A percentile compares a stretch with the other conserved stretches of the same genome.
phyloP scores from a whole-genome alignment of 92 coral and sea anemone species.

The Plumapathes pennacea region DNA sequence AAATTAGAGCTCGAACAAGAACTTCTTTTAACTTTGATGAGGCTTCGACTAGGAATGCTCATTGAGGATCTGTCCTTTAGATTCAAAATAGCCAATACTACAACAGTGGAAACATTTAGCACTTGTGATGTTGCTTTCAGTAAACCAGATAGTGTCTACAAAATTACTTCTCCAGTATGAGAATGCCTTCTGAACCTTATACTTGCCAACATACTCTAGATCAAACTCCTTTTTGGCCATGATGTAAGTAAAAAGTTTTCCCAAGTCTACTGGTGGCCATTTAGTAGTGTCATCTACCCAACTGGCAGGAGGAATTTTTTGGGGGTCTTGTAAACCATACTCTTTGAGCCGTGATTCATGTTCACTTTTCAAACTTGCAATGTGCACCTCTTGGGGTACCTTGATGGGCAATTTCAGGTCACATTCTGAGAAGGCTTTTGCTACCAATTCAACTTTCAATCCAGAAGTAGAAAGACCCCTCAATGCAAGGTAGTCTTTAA shows the following conservation, averaged over 20 bases:
- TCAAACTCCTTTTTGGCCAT: conserved; percentile 8
- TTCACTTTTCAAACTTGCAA: too few relatives aligned
- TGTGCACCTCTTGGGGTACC: too few relatives aligned
- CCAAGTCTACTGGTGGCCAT: conserved; percentile 22
- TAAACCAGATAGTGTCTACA: conserved; percentile 27
- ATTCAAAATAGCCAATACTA: conserved; percentile 8
- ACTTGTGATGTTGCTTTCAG: background rate
- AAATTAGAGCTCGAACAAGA: conserved; percentile 41
- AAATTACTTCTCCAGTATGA: conserved; percentile 21
- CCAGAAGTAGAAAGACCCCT: too few relatives aligned
- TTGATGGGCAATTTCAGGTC: too few relatives aligned
- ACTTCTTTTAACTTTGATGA: conserved; percentile 31
- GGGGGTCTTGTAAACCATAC: too few relatives aligned
- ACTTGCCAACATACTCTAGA: conserved; percentile 23
- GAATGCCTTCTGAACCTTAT: conserved; percentile 21
- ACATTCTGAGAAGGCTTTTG: too few relatives aligned
- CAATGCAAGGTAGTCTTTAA: too few relatives aligned
- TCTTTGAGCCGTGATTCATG: too few relatives aligned
- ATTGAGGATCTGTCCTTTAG: conserved; percentile 4
- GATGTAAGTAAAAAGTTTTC: conserved; percentile 14
- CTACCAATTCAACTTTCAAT: too few relatives aligned
- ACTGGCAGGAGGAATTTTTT: too few relatives aligned
- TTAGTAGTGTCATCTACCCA: conserved; percentile 26
- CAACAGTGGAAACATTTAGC: too few relatives aligned
- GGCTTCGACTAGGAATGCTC: conserved; percentile 28